Evolutionary conservation across 2,888 invertebrate species (phyloP), one percentile per base, ranked within the genome.

Genomic region (Stenodera caucasica): DNA sequence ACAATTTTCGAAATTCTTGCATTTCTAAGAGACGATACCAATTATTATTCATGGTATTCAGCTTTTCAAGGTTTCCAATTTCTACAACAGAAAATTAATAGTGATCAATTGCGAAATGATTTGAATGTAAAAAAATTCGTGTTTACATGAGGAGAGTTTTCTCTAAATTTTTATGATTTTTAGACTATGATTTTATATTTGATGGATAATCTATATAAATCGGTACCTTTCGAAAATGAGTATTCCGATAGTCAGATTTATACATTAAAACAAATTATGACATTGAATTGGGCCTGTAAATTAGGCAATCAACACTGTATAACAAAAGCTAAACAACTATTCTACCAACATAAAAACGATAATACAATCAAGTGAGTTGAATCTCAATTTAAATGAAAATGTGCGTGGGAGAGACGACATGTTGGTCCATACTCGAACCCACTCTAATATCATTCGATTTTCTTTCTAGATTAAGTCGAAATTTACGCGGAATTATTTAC

Each of bases 21-120:
- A 1, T 96, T 92, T 81, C 81, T 96, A 60, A 78, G 81, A 55
- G 80, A 84, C 12, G 91, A 92, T 77, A 83, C 78, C 0, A 84
- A 88, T 11, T 92, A 91, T 70, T 82, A 90, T 18, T 91, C 95
- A 0, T 95, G 94, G 94, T 82, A 84, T 11, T 83, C 90, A 0
- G 90, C 90, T 15, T 82, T 85, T 53, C 81, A 75, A 49, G 81
- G 78, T 0, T 78, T 83, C 32, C 71, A 70, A 11, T 83, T 73
- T 33, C 51, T 72, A 53, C 30, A 61, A n/a, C 11, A 7, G n/a
- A 66, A 56, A 53, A 60, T 66, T 33, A 56, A 58, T 49, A 57
- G 60, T 49, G 29, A 32, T 2, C 11, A 40, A 40, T 18, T 59
- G 0, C 49, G 30, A 12, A 23, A 35, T 2, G 37, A 32, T 21